A percentile compares a stretch with the other conserved stretches of the same genome.
Evolutionary conservation across 2,797 vertebrate genomes (phyloP).

Genomic region (Fringilla coelebs): DNA sequence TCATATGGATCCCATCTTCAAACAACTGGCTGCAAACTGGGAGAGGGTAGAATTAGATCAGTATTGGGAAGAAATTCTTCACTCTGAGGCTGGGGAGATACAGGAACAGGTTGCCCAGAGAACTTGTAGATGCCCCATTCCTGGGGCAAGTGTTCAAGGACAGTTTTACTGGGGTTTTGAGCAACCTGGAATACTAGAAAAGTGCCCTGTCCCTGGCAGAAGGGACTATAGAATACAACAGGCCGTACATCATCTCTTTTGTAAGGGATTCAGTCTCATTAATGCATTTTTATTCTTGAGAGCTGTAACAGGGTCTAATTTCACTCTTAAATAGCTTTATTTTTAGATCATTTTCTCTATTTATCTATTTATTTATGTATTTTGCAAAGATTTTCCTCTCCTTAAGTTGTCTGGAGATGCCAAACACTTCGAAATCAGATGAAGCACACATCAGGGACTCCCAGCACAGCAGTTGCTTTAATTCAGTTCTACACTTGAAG

Average conservation of each 20-base stretch:
- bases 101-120: not conserved
- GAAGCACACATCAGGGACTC: slow-evolving; percentile 1
- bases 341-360: not conserved
- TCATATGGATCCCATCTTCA: not conserved
- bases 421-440: slow-evolving; percentile 24
- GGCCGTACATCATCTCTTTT: not conserved
- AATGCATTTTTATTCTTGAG: not conserved
- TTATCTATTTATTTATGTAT: not conserved
- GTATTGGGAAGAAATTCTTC: not conserved
- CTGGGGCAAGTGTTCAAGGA: not conserved
- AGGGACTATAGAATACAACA: not conserved
- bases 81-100: not conserved
- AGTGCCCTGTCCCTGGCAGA: not conserved
- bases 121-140: not conserved
- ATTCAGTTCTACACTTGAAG: slow-evolving; percentile 20
- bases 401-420: not conserved
- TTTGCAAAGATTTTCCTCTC: not conserved
- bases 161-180: not conserved
- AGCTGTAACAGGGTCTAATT: not conserved
- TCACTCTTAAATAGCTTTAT: not conserved
- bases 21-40: not conserved
- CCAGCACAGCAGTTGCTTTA: not conserved
- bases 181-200: not conserved
- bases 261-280: not conserved
- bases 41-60: not conserved